These are phyloP conservation scores for Hemibagrus wyckioides DNA, from an alignment of 2,113 vertebrate genomes.

Conservation along the genomic window DNA sequence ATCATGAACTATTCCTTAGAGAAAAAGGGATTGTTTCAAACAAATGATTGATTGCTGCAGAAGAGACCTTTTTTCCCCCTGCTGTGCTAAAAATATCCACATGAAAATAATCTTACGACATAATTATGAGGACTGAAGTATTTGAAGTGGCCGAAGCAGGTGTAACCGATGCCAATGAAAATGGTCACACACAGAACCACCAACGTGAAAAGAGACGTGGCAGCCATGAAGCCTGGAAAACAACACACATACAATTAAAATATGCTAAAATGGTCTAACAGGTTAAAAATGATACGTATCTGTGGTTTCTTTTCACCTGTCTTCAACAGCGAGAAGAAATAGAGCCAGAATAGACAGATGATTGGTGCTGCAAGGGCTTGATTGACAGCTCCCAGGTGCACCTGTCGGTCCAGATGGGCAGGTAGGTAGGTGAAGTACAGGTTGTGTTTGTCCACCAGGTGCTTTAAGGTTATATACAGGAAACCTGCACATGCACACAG, in stretches of 20 bases:
- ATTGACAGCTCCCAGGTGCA: conserved; percentile 89
- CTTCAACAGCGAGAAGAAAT: conserved; percentile 89
- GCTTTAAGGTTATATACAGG: conserved; percentile 89
- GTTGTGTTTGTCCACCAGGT: conserved; percentile 94
- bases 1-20: neutral
- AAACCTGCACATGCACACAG: conserved; percentile 74
- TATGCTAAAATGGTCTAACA: too few relatives aligned
- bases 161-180: conserved; percentile 76
- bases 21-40: neutral
- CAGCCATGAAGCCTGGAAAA: conserved; percentile 79
- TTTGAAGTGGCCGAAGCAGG: conserved; percentile 88
- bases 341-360: conserved; percentile 94
- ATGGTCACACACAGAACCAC: conserved; percentile 82
- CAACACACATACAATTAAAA: neutral
- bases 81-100: neutral
- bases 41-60: neutral
- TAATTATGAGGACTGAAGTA: conserved; percentile 90
- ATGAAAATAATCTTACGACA: conserved; percentile 70
- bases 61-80: neutral
- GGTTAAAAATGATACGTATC: too few relatives aligned
- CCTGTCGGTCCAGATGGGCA: conserved; percentile 82
- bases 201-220: conserved; percentile 86
- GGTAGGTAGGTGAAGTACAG: conserved; percentile 90
- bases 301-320: conserved; percentile 74
- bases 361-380: conserved; percentile 92